A percentile compares a stretch with the other conserved stretches of the same genome.
These are phyloP conservation scores for Andrena chrysosceles DNA, from an alignment of 2,888 invertebrate species.

Conservation along the genomic window DNA sequence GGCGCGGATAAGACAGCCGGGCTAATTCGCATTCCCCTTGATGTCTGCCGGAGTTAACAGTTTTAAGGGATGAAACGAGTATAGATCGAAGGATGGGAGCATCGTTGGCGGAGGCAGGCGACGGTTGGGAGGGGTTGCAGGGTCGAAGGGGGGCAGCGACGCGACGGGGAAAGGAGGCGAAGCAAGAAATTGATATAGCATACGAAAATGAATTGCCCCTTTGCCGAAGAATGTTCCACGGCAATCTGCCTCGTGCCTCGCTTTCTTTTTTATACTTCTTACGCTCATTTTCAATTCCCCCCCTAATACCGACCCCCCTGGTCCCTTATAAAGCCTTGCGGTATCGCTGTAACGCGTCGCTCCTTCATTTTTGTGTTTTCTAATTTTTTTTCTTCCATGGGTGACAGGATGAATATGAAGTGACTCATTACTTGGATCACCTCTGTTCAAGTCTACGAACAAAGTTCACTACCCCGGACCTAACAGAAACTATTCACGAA, in stretches of 20 bases:
- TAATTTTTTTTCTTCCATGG: slow-evolving; percentile 64
- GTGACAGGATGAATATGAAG: slow-evolving; percentile 81
- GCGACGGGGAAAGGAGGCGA: slow-evolving; percentile 77
- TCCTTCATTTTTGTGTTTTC: slow-evolving; percentile 48
- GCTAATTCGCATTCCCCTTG: slow-evolving; percentile 84
- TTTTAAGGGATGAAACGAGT: slow-evolving; percentile 84
- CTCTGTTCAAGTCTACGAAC: too few relatives aligned
- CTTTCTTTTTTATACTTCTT: slow-evolving; percentile 82
- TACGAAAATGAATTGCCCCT: slow-evolving; percentile 85
- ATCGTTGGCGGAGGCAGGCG: slow-evolving; percentile 43
- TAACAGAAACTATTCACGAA: neutral
- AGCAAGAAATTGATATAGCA: slow-evolving; percentile 85
- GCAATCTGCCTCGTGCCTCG: slow-evolving; percentile 83
- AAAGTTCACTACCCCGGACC: too few relatives aligned
- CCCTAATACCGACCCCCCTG: slow-evolving; percentile 69
- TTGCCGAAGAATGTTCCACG: slow-evolving; percentile 83
- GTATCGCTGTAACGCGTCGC: slow-evolving; percentile 80
- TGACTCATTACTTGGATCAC: slow-evolving; percentile 63
- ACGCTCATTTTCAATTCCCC: slow-evolving; percentile 84
- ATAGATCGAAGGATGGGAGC: slow-evolving; percentile 78
- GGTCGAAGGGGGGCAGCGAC: slow-evolving; percentile 51
- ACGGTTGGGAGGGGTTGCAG: slow-evolving; percentile 54
- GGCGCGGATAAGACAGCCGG: slow-evolving; percentile 77
- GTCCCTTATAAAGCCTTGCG: slow-evolving; percentile 80
- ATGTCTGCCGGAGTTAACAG: slow-evolving; percentile 84